Conservation (phyloP, 2,113 vertebrate species). For the Vireo altiloquus region DNA sequence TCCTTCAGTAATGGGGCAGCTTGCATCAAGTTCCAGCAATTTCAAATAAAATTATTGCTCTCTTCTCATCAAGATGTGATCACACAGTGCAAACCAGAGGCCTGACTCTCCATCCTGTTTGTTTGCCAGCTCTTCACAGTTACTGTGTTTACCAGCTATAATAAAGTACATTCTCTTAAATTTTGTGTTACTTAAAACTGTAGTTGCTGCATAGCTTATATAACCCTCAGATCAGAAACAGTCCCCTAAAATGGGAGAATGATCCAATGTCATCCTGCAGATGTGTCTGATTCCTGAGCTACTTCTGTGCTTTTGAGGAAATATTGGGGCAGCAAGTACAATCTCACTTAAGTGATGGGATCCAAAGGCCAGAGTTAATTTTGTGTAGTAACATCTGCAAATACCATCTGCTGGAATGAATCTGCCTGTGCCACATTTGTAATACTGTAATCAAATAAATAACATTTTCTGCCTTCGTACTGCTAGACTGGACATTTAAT, state of each 20-base stretch:
- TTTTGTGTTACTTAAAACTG: neutral
- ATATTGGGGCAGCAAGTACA: neutral
- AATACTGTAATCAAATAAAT: slow-evolving; percentile 19
- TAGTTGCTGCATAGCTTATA: neutral
- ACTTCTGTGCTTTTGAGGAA: neutral
- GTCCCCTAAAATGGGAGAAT: neutral
- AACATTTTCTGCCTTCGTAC: neutral
- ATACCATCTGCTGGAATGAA: slow-evolving; percentile 1
- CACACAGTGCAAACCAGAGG: neutral
- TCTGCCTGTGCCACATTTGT: neutral
- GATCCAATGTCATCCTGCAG: neutral
- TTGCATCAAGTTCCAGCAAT: neutral
- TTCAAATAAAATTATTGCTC: neutral
- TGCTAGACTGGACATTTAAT: slow-evolving; percentile 20
- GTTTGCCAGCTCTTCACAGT: neutral
- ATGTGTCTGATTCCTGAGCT: neutral
- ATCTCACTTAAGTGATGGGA: neutral
- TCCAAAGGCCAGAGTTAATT: neutral
- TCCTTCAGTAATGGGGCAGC: neutral
- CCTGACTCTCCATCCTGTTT: neutral
- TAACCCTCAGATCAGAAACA: neutral
- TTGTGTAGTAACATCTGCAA: slow-evolving; percentile 14
- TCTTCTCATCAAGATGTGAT: neutral
- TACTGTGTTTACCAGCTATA: neutral
- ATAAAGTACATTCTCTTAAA: neutral